phyloP scores from a whole-genome alignment of 2,113 vertebrate species.

The Merops nubicus region DNA sequence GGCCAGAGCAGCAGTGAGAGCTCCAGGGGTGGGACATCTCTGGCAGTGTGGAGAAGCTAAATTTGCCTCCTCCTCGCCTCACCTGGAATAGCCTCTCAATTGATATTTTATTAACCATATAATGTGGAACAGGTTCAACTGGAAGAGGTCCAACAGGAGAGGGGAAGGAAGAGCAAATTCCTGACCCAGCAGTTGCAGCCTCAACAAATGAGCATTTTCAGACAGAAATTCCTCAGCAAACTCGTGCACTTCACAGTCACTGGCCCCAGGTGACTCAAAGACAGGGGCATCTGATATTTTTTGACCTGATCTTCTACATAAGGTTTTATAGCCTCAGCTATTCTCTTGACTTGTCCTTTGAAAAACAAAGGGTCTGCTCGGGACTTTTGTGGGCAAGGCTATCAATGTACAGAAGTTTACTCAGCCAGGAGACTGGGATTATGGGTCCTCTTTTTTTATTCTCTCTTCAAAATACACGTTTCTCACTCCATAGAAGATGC shows the following conservation, averaged over 20 bases:
- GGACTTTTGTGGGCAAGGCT: background rate
- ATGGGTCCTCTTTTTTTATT: background rate
- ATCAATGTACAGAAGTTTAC: background rate
- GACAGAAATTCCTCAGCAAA: background rate
- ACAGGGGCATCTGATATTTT: fast-evolving
- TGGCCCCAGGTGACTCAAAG: background rate
- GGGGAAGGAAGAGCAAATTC: background rate
- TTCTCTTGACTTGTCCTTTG: background rate
- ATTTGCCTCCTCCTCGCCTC: background rate
- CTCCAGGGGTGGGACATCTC: background rate
- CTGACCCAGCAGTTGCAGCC: background rate
- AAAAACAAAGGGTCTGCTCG: background rate
- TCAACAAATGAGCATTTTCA: background rate
- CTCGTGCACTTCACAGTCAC: fast-evolving
- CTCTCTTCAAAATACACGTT: fast-evolving
- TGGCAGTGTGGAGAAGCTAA: background rate
- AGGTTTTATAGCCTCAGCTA: background rate
- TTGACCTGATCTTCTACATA: background rate
- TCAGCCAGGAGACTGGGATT: no score
- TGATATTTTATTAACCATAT: fast-evolving
- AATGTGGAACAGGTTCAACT: background rate
- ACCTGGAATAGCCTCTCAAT: background rate
- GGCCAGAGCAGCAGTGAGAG: fast-evolving
- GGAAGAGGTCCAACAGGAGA: background rate
- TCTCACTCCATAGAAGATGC: background rate